Base-by-base conservation (phyloP, 2,113 vertebrate species). In the Trichechus manatus region DNA sequence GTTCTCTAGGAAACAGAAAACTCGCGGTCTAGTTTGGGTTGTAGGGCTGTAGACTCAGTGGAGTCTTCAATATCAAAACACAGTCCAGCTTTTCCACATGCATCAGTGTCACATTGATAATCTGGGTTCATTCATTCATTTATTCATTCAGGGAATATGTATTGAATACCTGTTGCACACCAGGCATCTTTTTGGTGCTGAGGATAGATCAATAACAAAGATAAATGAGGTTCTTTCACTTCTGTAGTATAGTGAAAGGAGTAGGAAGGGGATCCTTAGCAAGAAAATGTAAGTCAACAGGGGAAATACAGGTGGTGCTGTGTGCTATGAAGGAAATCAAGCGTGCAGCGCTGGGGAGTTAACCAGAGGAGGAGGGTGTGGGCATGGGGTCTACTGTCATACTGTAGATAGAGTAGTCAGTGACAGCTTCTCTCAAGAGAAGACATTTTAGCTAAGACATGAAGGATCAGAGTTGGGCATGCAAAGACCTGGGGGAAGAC, bases 291-390 rank as follows among this genome's bases (percentile, higher is more conserved):
- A 39, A 47, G 9, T 64, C 70, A 75, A 17, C 4, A 27, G 42
- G 47, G 86, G n/a, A 47, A 31, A 23, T 23, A 17, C 15, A 7
- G 33, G 6, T 2, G 44, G 4, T 9, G 9, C 23, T 39, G 1
- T 11, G 31, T 1, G 8, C 23, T 39, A 0, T 5, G 39, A 36
- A 31, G 8, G 23, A 53, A 20, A 29, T 0, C 27, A 22, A 19
- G 15, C 6, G 10, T 1, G 5, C 8, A 13, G 50, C 50, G 13
- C 50, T 53, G 2, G 8, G 53, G 63, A 9, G n/a, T 72, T n/a
- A 33, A 74, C 47, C 59, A 39, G 50, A 14, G 5, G 6, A 31
- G 3, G 29, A n/a, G 1, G 4, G 1, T 27, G 66, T 64, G 44
- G 22, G 20, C 33, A 0, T 31, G 47, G 25, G 14, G 0, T 75